A percentile compares a stretch with the other conserved stretches of the same genome.
These are phyloP conservation scores for Lagria hirta DNA, from an alignment of 2,888 invertebrate species.

Conservation along the genomic window DNA sequence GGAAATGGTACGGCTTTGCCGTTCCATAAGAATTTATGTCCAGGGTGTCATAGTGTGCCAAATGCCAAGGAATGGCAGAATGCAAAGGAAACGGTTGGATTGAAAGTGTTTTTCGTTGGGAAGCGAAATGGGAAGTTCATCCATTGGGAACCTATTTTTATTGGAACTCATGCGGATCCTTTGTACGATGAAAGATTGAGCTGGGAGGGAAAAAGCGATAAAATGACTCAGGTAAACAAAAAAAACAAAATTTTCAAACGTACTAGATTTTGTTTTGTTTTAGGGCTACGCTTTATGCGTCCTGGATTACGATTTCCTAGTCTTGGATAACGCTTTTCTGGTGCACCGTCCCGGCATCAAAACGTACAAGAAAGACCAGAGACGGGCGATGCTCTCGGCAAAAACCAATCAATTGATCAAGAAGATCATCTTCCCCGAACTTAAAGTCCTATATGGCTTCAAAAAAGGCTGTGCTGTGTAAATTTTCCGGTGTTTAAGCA, in stretches of 20 bases:
- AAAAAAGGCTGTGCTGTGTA: conserved; percentile 78
- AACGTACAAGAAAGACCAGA: conserved; percentile 74
- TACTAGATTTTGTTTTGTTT: conserved; percentile 21
- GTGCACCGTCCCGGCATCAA: conserved; percentile 93
- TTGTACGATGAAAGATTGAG: conserved; percentile 88
- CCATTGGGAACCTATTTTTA: conserved; percentile 93
- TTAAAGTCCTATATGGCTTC: conserved; percentile 80
- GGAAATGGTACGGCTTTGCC: conserved; percentile 79
- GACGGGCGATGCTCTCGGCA: conserved; percentile 72
- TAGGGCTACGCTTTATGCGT: conserved; percentile 91
- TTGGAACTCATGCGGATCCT: conserved; percentile 86
- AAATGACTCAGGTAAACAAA: conserved; percentile 95
- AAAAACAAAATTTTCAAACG: neutral
- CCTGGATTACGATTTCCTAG: conserved; percentile 88
- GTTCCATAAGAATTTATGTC: conserved; percentile 88
- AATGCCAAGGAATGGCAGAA: conserved; percentile 82
- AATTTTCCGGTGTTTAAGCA: conserved; percentile 29
- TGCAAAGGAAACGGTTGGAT: conserved; percentile 67
- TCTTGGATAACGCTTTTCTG: conserved; percentile 90
- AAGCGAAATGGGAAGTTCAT: conserved; percentile 76
- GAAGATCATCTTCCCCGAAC: conserved; percentile 80
- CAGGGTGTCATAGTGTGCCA: conserved; percentile 86
- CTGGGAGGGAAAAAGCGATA: conserved; percentile 94
- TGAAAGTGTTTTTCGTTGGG: conserved; percentile 82
- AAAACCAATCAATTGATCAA: conserved; percentile 78